Conservation (phyloP, 2,113 vertebrate species). For the Chrysemys picta region DNA sequence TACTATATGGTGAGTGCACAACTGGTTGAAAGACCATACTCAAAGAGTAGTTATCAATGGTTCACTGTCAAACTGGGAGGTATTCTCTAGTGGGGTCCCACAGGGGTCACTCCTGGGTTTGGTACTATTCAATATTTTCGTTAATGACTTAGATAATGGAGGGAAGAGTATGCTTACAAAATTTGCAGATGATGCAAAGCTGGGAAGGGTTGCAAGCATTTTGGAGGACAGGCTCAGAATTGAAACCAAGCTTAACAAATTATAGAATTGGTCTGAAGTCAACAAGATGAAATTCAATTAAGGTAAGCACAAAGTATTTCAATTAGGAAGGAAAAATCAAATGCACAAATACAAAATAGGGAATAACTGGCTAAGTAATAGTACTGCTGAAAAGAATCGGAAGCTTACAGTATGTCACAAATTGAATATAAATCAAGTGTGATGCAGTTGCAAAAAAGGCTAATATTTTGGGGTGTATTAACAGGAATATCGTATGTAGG, state of each 20-base stretch:
- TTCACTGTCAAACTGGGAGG: too few species aligned
- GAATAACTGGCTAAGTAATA: neutral
- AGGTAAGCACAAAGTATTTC: neutral
- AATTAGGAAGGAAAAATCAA: neutral
- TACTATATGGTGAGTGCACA: neutral
- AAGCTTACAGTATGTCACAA: neutral
- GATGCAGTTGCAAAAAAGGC: neutral
- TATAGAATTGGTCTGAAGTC: neutral
- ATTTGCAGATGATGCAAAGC: neutral
- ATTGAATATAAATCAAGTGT: neutral
- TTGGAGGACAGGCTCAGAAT: neutral
- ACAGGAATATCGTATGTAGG: neutral
- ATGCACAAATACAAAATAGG: neutral
- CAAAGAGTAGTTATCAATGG: neutral
- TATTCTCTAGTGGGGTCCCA: neutral
- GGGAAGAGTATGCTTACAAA: neutral
- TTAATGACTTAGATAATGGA: neutral
- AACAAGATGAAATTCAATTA: neutral
- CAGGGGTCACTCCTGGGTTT: neutral
- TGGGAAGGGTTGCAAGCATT: neutral
- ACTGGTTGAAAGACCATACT: neutral
- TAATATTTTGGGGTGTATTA: neutral
- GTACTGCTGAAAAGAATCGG: neutral
- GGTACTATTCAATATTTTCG: neutral
- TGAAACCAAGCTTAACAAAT: neutral